Percentiles rank a stretch among this genome's conserved stretches.
Evolutionary conservation across 2,797 vertebrate species (phyloP).

Genomic region (Basileuterus tristriatus): DNA sequence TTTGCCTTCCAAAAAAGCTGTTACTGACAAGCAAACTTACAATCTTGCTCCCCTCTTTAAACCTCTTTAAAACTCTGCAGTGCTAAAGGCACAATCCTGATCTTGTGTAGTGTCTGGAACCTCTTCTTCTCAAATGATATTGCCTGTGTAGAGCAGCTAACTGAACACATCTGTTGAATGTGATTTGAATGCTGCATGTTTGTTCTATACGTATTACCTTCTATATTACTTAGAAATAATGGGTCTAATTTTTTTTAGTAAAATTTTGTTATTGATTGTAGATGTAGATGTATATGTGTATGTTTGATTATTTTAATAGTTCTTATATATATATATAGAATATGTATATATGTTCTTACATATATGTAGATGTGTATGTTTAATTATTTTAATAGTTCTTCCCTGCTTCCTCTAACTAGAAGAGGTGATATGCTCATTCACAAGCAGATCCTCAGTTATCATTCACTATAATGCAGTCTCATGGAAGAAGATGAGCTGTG

Average conservation of each 20-base stretch:
- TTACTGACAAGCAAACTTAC: background rate
- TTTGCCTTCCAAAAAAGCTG: background rate
- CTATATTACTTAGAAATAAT: background rate
- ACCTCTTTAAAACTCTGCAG: background rate
- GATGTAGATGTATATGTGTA: background rate
- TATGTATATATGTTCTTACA: too few species aligned
- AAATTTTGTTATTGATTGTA: background rate
- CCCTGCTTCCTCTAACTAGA: background rate
- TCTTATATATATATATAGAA: too few species aligned
- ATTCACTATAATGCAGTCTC: background rate
- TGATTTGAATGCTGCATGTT: background rate
- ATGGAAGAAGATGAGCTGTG: background rate
- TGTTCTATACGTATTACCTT: background rate
- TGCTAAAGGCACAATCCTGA: background rate
- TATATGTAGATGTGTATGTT: background rate
- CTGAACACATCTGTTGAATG: slow-evolving; percentile 6
- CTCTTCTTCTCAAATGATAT: background rate
- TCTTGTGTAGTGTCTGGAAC: background rate
- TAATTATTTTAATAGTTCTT: background rate
- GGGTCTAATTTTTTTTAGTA: background rate
- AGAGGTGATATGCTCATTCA: background rate
- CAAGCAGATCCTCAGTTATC: background rate
- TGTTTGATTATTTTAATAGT: background rate
- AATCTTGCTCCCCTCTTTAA: background rate
- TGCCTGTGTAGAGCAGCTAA: background rate